Evolutionary conservation across 2,888 invertebrate genomes (phyloP), one percentile per base, ranked within the genome.

Genomic region (Eupithecia pulchellata): DNA sequence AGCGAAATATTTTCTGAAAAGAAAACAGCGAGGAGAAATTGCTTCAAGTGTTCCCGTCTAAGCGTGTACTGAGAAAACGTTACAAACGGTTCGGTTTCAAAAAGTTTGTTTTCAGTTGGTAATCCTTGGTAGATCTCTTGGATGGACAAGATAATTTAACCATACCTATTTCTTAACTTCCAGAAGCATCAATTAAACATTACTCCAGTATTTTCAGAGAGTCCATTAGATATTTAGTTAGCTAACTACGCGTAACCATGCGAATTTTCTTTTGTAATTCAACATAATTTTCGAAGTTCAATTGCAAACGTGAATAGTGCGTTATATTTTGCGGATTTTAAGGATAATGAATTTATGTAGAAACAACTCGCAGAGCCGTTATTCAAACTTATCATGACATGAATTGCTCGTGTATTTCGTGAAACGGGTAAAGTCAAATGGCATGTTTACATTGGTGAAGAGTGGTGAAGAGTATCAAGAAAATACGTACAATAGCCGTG

Each of bases 1-100:
- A 73, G 67, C 77, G 71, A 73, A 77, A 78, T 78, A 80, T 78
- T 79, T 78, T 77, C 75, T 60, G 73, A 75, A 73, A 79, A 81
- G 77, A 81, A 81, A 78, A 81, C 78, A 76, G 77, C 72, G 64
- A 66, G 64, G 74, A 73, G 64, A 78, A 79, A 79, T 77, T 60
- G 65, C 64, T 72, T 69, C 63, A 66, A 69, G 63, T 64, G 63
- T 64, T 47, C 66, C 62, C 64, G 52, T 66, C 62, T 68, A 57
- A 68, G 62, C 72, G 63, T 47, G 25, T 58, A 58, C 62, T 55
- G 58, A 62, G 65, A 63, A 66, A 66, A 57, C 57, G 27, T 32
- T 65, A 61, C 61, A 71, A 65, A 64, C 11, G 29, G 36, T 61
- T 70, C 34, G 27, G 11, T 71, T 60, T 36, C 36, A 14, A 58